phyloP scores from a whole-genome alignment of 2,797 vertebrate species.

The Cossypha heuglini region DNA sequence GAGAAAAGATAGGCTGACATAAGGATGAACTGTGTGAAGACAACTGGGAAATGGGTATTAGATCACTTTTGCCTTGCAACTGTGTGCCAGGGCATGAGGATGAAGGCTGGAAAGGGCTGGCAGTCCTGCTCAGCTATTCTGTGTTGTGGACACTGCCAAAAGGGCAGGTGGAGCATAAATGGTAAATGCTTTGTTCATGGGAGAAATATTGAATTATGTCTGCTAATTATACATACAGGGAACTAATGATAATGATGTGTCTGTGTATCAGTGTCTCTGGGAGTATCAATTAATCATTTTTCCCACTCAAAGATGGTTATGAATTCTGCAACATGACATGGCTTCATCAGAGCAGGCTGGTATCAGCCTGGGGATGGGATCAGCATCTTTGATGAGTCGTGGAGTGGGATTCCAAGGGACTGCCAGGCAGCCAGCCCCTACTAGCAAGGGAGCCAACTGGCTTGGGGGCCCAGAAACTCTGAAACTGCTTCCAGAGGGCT shows the following conservation, averaged over 20 bases:
- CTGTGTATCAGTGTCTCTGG: background rate
- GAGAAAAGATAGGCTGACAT: background rate
- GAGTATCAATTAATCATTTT: background rate
- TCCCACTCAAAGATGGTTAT: background rate
- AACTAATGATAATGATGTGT: background rate
- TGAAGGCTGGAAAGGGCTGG: background rate
- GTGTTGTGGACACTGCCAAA: background rate
- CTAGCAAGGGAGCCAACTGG: background rate
- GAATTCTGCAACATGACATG: background rate
- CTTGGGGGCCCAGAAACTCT: background rate
- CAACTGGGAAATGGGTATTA: background rate
- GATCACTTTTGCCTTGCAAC: constrained; percentile 1
- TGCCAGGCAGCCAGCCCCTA: background rate
- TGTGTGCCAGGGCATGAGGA: background rate
- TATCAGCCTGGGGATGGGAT: background rate
- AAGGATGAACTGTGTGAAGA: constrained; percentile 11
- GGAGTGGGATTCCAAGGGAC: background rate
- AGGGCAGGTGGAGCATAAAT: constrained; percentile 38
- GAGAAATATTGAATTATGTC: constrained; percentile 20
- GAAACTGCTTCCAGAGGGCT: background rate
- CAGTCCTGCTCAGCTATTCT: background rate
- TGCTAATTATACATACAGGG: background rate
- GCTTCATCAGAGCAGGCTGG: background rate
- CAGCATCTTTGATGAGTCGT: background rate
- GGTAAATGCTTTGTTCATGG: constrained; percentile 12